Base-by-base conservation (phyloP, 2,113 vertebrate species). In the Austrofundulus limnaeus region DNA sequence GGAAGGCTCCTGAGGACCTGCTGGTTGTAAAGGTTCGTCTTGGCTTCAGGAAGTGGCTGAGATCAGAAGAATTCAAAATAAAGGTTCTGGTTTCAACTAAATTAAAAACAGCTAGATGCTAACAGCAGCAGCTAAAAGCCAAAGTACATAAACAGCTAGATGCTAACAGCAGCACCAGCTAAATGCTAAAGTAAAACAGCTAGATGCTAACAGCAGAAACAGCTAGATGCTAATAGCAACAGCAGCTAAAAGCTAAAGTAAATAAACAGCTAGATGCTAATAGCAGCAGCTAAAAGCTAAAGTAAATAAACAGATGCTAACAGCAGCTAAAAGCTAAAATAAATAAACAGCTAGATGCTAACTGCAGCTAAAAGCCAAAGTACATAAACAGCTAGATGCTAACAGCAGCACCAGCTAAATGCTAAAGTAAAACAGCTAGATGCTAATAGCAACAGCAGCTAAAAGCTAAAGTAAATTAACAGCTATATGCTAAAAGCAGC, bases 1-100 rank as follows among this genome's bases (percentile, higher is more conserved):
- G 95, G 88, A n/a, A 96, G 89, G 61, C 90, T 92, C 48, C 76
- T 93, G 48, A 96, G 92, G 13, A 84, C 83, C 77, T 80, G 78
- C 84, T 96, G 95, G 80, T 96, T 97, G 81, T 88, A 80, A 14
- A 97, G 78, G 13, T 80, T 28, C 5, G 82, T 17, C 21, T 70
- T 88, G 5, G 88, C 72, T 2, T 93, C 92, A 1, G 96, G 96
- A 39, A 98, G 90, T 4, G 95, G 96, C 97, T 99, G 84, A 1
- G 63, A 0, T 28, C 7, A 43, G 0, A 66, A 12, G 39, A 19
- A 73, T 1, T 37, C 55, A 58, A 0, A 12, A 20, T 16, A 24
- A 57, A 17, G 25, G 25, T 28, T 7, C 25, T 28, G 25, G 25
- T 28, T 7, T 28, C 3, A 28, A 4, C 25, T 17, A 4, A 5